Base-by-base conservation (phyloP, 1,140 invertebrate genomes). In the Manduca sexta region DNA sequence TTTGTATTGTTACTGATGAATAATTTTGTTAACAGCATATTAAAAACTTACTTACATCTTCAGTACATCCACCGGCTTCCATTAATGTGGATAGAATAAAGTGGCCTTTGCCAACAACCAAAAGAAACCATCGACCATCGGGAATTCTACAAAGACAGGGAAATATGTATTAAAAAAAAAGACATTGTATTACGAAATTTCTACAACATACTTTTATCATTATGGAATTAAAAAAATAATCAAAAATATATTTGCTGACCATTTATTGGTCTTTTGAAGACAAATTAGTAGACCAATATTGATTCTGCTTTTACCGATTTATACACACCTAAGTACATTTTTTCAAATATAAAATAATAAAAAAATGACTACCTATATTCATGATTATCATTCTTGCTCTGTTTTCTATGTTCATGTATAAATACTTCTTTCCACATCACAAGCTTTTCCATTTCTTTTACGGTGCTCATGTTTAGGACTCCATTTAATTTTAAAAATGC, bases 341-440 rank as follows among this genome's bases (percentile, higher is more conserved):
- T 7, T 2, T 26, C 13, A 11, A 14, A 50, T 6, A 15, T 17
- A 34, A 14, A 16, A 41, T 45, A 33, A 21, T 3, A 31, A 34
- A 17, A 39, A 7, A 1, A 38, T 37, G 37, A 49, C 13, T 58
- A 86, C 82, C 77, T 85, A 31, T 76, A 80, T 40, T 83, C 76
- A 61, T 60, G 69, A 8, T 45, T 58, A 44, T 71, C 69, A 45
- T 59, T 73, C 50, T 72, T 74, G 45, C 49, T 71, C 14, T 66
- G 66, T 46, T 71, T 69, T 53, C 78, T 76, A 48, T 76, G 70
- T 56, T 87, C 86, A 48, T 84, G 64, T 29, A 88, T 71, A 64
- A 88, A 92, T 14, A 94, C 90, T 85, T 92, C 91, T 68, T 90
- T 91, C 93, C 93, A 95, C 8, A 93, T 75, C n/a, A 94, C 89